These are phyloP conservation scores for Phycodurus eques DNA, from an alignment of 2,113 vertebrate species.

Conservation along the genomic window DNA sequence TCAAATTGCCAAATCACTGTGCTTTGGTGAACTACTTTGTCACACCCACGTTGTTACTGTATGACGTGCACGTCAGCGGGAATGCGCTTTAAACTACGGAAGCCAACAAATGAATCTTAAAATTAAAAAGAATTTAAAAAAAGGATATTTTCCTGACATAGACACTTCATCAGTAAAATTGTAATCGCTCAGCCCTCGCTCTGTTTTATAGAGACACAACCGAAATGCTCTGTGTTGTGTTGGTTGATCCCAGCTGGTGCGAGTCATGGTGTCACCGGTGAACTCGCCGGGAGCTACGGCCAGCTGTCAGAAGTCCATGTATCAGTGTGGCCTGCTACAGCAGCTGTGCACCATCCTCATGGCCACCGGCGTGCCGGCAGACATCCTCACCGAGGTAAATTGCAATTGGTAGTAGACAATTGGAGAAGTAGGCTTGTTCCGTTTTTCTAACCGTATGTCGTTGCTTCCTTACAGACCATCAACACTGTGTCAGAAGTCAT, in stretches of 20 bases:
- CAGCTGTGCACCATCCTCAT: slow-evolving; percentile 96
- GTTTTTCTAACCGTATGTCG: background rate
- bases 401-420: background rate
- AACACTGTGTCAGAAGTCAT: slow-evolving; percentile 99
- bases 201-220: background rate
- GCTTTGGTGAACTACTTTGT: too few relatives aligned
- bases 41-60: too few relatives aligned
- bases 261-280: slow-evolving; percentile 91
- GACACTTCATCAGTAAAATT: too few relatives aligned
- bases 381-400: slow-evolving; percentile 92
- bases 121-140: too few relatives aligned
- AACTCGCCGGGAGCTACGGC: slow-evolving; percentile 92
- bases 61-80: too few relatives aligned
- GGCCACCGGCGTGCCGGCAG: slow-evolving; percentile 94
- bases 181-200: too few relatives aligned
- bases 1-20: too few relatives aligned
- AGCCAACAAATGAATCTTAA: too few relatives aligned
- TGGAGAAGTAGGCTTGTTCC: background rate
- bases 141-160: too few relatives aligned
- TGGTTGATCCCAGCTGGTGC: slow-evolving; percentile 78
- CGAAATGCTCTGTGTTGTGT: slow-evolving; percentile 9
- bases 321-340: slow-evolving; percentile 89
- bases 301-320: slow-evolving; percentile 96
- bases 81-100: too few relatives aligned
- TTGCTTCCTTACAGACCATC: slow-evolving; percentile 81